Conservation (phyloP, 2,888 invertebrate species). For the Campoplex nolae region DNA sequence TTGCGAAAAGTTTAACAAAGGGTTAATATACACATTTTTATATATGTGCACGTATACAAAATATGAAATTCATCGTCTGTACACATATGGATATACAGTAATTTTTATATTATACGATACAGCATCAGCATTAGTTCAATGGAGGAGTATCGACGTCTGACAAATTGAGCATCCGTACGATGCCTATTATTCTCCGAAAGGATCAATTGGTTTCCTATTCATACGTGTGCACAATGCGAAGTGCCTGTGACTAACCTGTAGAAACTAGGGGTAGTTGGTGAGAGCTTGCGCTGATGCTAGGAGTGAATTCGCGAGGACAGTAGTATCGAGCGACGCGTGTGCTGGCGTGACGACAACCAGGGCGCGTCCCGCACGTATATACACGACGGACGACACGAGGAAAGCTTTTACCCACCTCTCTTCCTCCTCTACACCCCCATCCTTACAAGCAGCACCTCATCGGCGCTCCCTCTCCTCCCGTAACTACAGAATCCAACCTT, state of each 20-base stretch:
- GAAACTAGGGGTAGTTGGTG: constrained; percentile 28
- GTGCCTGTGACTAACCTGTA: constrained; percentile 18
- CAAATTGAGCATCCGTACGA: constrained; percentile 32
- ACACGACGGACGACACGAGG: constrained; percentile 29
- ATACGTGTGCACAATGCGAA: constrained; percentile 15
- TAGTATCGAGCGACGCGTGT: constrained; percentile 70
- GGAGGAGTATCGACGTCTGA: constrained; percentile 42
- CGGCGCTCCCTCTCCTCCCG: background rate
- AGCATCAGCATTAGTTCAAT: background rate
- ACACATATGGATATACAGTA: background rate
- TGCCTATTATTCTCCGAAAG: constrained; percentile 33
- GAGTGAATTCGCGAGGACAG: constrained; percentile 54
- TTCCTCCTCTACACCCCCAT: background rate
- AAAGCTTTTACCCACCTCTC: constrained; percentile 30
- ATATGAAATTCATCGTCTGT: background rate
- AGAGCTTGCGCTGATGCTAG: constrained; percentile 37
- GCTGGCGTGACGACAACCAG: constrained; percentile 65
- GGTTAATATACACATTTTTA: background rate
- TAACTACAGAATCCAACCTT: constrained; percentile 2
- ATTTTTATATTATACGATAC: background rate
- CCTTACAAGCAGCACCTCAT: constrained; percentile 15
- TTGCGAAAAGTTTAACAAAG: background rate
- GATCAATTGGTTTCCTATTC: constrained; percentile 49
- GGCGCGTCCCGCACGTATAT: constrained; percentile 64
- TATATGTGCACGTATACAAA: background rate